A percentile compares a stretch with the other conserved stretches of the same genome.
Conservation (phyloP, 1,140 invertebrate species). For the Cheumatopsyche charites region DNA sequence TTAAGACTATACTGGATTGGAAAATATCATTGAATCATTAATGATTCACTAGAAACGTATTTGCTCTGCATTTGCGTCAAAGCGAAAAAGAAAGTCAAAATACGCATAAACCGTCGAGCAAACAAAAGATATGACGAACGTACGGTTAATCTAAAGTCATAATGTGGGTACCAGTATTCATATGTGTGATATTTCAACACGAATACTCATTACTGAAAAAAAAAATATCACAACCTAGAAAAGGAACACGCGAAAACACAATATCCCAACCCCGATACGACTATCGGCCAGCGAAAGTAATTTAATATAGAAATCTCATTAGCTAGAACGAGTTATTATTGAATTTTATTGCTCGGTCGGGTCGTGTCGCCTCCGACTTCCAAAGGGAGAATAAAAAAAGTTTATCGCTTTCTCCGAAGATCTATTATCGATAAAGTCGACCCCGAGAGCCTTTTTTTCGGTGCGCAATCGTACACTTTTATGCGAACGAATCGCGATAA, state of each 20-base stretch:
- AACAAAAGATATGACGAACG: conserved; percentile 16
- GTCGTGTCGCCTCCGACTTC: background rate
- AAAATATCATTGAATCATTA: too few relatives aligned
- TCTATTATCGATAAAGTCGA: background rate
- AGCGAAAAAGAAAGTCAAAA: background rate
- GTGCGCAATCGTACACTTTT: conserved; percentile 12
- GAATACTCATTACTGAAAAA: too few relatives aligned
- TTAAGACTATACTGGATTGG: too few relatives aligned
- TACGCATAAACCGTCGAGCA: background rate
- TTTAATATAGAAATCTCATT: too few relatives aligned
- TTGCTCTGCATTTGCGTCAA: background rate
- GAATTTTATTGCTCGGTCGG: too few relatives aligned
- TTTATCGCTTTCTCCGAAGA: background rate
- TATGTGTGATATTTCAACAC: too few relatives aligned
- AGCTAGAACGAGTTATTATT: too few relatives aligned
- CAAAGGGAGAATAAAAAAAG: background rate
- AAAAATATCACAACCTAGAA: background rate
- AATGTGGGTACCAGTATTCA: conserved; percentile 26
- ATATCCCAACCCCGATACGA: too few relatives aligned
- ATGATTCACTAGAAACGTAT: background rate
- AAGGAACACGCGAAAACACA: background rate
- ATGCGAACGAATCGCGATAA: conserved; percentile 6
- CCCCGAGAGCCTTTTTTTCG: background rate
- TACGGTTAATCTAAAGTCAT: conserved; percentile 18
- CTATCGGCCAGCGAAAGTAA: too few relatives aligned